Base-by-base conservation (phyloP, 2,113 vertebrate species). In the Pipra filicauda region DNA sequence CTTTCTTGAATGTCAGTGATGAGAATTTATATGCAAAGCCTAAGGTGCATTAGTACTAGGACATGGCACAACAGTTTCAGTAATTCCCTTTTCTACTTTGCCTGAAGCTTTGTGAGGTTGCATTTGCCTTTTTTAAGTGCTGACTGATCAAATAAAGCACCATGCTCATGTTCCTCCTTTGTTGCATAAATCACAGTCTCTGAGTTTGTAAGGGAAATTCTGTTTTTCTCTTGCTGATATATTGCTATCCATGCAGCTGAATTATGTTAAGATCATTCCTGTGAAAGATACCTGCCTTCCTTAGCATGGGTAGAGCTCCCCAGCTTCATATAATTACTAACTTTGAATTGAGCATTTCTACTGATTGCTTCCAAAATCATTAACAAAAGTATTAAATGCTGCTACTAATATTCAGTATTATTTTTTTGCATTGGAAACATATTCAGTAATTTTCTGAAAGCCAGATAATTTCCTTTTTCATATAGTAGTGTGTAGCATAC, bases 291-390 rank as follows among this genome's bases (percentile, higher is more conserved):
- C 9, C 10, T 49, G 10, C 51, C 44, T 79, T 90, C 30, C n/a
- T 88, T 48, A 67, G 57, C 18, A 15, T 14, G 8, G 20, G 2
- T 61, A 74, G 12, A 43, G 21, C 24, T 77, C 9, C 9, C 19
- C 0, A 0, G 1, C 26, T 64, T 57, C 21, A 12, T 7, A 15
- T 54, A n/a, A 27, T 61, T 14, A 11, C 35, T 39, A 28, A 18
- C 8, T 91, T 76, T 93, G 12, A 44, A 67, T 28, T 44, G 19
- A 88, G 8, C 5, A 17, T 27, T 74, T 91, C 39, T 49, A 21
- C 16, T 54, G 20, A 31, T 54, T 65, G 7, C 48, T 89, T 37
- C 15, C 22, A 31, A 84, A 67, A n/a, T 78, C 27, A 57, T 28
- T 67, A 86, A 77, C 39, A 27, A 51, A 84, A 74, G 12, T 28